Conservation (phyloP, 2,888 invertebrate species). For the Rhagonycha fulva region DNA sequence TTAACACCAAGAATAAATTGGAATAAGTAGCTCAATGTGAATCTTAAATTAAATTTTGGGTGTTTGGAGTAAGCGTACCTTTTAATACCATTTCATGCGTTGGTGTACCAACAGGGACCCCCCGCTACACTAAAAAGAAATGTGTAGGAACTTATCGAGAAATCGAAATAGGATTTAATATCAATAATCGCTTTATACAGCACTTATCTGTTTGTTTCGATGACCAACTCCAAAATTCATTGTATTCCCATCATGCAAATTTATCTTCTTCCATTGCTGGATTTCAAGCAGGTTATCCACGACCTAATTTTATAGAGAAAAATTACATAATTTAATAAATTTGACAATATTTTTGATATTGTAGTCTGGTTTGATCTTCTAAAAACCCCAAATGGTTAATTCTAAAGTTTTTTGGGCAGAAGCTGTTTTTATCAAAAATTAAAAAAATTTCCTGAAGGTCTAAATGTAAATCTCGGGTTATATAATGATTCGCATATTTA, state of each 20-base stretch:
- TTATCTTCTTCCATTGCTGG: conserved; percentile 57
- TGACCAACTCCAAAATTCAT: conserved; percentile 55
- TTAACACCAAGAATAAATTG: conserved; percentile 3
- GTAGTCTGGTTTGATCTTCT: no score
- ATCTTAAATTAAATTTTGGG: conserved; percentile 30
- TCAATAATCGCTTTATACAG: conserved; percentile 57
- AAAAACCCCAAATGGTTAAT: no score
- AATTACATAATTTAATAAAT: no score
- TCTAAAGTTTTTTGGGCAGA: no score
- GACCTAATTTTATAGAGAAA: conserved; percentile 58
- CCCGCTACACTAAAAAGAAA: conserved; percentile 52
- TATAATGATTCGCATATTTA: no score
- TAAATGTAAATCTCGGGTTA: no score
- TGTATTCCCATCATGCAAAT: conserved; percentile 60
- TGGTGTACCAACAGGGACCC: conserved; percentile 51
- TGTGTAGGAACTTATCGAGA: conserved; percentile 53
- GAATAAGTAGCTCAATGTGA: conserved; percentile 32
- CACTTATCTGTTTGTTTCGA: conserved; percentile 62
- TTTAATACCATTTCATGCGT: conserved; percentile 57
- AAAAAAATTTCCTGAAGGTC: no score
- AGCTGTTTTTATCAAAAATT: no score
- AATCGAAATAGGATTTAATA: conserved; percentile 58
- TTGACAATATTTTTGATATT: no score
- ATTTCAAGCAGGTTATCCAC: conserved; percentile 56
- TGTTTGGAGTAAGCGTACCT: conserved; percentile 28